Percentiles rank a stretch among this genome's conserved stretches.
Conservation (phyloP, 2,888 invertebrate species). For the Noctua pronuba region DNA sequence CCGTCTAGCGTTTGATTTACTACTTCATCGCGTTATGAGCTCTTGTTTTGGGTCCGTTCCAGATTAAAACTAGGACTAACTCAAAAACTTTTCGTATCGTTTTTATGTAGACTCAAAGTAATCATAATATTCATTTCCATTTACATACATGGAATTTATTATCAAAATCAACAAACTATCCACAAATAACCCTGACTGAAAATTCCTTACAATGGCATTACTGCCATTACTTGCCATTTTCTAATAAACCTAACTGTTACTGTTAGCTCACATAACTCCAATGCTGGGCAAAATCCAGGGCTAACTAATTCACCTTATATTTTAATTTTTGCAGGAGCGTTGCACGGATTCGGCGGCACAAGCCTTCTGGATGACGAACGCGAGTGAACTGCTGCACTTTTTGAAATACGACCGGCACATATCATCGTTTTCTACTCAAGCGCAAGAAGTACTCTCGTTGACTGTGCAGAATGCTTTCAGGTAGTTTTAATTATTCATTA, state of each 20-base stretch:
- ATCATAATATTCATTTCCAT: neutral
- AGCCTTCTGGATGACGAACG: slow-evolving; percentile 99
- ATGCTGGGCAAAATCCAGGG: neutral
- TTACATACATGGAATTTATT: neutral
- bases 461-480: slow-evolving; percentile 98
- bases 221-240: no score
- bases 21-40: neutral
- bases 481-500: slow-evolving; percentile 69
- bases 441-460: slow-evolving; percentile 98
- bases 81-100: neutral
- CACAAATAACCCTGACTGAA: neutral
- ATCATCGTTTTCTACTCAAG: slow-evolving; percentile 97
- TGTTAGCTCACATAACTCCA: neutral
- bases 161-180: neutral
- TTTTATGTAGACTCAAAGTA: neutral
- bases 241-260: neutral
- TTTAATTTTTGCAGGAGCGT: slow-evolving; percentile 91
- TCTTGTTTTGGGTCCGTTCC: neutral
- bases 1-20: neutral
- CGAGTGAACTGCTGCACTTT: slow-evolving; percentile 98
- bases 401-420: slow-evolving; percentile 98
- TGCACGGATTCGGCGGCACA: slow-evolving; percentile 96
- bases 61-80: neutral
- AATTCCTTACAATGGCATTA: neutral
- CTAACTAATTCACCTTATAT: neutral